Conservation (phyloP, 2,797 vertebrate species). For the Spinibarbus caldwelli region DNA sequence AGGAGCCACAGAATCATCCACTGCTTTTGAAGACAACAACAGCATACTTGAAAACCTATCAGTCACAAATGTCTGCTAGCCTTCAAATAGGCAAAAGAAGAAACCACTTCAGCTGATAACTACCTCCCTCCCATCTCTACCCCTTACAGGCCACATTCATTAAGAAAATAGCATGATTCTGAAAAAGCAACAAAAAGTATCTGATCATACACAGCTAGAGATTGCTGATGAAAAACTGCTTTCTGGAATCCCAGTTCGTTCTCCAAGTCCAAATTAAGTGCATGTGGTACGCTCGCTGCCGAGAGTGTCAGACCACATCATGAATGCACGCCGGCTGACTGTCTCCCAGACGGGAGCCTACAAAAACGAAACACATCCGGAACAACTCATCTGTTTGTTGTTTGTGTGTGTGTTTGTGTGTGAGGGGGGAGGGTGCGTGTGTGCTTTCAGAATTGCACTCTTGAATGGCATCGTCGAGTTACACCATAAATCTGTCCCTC, state of each 20-base stretch:
- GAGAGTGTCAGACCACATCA: conserved; percentile 40
- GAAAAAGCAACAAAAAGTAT: conserved; percentile 1
- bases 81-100: conserved; percentile 22
- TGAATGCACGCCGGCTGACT: conserved; percentile 48
- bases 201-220: background rate
- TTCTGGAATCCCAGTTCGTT: conserved; percentile 8
- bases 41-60: conserved; percentile 10
- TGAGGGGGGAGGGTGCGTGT: conserved; percentile 55
- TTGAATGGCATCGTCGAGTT: conserved; percentile 75
- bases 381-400: conserved; percentile 65
- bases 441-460: conserved; percentile 62
- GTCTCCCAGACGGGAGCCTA: conserved; percentile 61
- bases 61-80: conserved; percentile 1
- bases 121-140: too few species aligned
- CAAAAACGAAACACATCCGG: conserved; percentile 59
- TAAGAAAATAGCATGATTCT: background rate
- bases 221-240: background rate
- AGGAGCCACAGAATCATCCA: conserved; percentile 63
- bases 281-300: conserved; percentile 16
- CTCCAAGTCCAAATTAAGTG: conserved; percentile 21
- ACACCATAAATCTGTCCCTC: conserved; percentile 81
- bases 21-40: conserved; percentile 28
- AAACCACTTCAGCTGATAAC: background rate
- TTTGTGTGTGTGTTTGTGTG: conserved; percentile 56
- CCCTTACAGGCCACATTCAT: background rate